Evolutionary conservation across 2,113 vertebrate genomes (phyloP).

Genomic region (Origma solitaria): DNA sequence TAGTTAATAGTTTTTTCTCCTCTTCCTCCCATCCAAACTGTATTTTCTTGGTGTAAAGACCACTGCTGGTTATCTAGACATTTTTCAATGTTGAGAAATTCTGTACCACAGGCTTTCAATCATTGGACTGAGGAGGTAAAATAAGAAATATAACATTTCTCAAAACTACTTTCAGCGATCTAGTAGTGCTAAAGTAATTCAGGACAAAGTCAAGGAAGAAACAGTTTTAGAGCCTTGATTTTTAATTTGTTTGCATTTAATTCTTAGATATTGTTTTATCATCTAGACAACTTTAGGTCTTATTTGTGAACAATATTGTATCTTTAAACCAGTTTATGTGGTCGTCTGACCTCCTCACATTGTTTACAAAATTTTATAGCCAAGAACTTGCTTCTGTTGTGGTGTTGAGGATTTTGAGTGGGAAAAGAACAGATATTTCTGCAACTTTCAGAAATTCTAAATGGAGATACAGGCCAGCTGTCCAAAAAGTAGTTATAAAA

Average conservation of each 20-base stretch:
- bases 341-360: neutral
- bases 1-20: neutral
- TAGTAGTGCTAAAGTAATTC: neutral
- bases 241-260: neutral
- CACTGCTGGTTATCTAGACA: neutral
- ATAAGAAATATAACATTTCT: neutral
- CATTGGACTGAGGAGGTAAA: neutral
- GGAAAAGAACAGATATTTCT: neutral
- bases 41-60: neutral
- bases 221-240: neutral
- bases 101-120: neutral
- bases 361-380: neutral
- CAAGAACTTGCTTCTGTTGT: neutral
- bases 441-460: neutral
- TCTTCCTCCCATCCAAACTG: neutral
- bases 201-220: neutral
- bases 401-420: neutral
- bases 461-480: neutral
- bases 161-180: neutral
- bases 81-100: neutral
- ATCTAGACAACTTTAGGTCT: neutral
- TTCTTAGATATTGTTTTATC: neutral
- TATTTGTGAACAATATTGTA: neutral
- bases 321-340: neutral
- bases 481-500: neutral